Evolutionary conservation across 2,113 vertebrate genomes (phyloP), one percentile per base, ranked within the genome.

Genomic region (Cyprinodon tularosa): DNA sequence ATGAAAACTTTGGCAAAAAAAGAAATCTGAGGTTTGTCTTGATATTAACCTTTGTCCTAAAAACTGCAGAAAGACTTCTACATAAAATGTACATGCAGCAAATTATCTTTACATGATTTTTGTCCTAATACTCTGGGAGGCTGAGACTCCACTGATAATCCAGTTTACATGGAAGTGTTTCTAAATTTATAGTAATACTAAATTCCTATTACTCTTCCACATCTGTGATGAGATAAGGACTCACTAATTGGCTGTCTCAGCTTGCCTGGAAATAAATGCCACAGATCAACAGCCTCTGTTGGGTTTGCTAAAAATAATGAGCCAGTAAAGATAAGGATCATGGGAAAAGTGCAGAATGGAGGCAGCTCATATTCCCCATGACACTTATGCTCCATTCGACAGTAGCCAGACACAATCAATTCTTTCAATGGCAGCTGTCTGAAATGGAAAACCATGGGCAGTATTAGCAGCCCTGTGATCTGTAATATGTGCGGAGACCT

Each of bases 311-410:
- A 83, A 89, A 88, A 90, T 91, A 91, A 93, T 91, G 90, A 91
- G 90, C 90, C 88, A 86, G 91, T 93, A 91, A 90, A 90, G 90
- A 91, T 90, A 90, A 91, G 84, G 89, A 90, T 91, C 87, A 88
- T 90, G 83, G 83, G 82, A 88, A 91, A 89, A 91, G 81, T 87
- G 86, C 80, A 90, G 85, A 86, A 83, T 72, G 81, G 86, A 86
- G 82, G 83, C 77, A 68, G 44, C 70, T 90, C 79, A 48, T 78
- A 89, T 80, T 86, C 66, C 57, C 80, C 48, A 60, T 79, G 79
- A 86, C 69, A 84, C 69, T 62, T 61, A 8, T 38, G 61, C 69
- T 81, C 61, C 65, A 60, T 78, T 83, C 72, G 77, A 47, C 72
- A 86, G 80, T 78, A 71, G 77, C 73, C 47, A 44, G 9, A 20